Evolutionary conservation across 2,797 vertebrate genomes (phyloP).

Genomic region (Schizothorax lantsangensis): DNA sequence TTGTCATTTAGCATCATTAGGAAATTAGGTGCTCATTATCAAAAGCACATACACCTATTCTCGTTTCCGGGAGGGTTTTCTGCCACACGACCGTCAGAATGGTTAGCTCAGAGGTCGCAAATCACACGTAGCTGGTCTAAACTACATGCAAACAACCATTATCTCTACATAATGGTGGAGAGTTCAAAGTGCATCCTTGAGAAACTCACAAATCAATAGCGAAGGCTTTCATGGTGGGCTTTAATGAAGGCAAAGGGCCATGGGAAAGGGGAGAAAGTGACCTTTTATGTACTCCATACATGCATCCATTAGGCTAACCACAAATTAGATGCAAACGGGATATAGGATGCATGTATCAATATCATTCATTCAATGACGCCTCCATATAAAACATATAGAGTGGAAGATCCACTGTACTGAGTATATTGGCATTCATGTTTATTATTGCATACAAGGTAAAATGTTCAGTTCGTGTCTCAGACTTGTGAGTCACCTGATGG

Average conservation of each 20-base stretch:
- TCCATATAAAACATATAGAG: neutral
- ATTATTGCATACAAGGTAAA: conserved; percentile 1
- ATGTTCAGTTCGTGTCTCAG: conserved; percentile 19
- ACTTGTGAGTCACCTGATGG: conserved; percentile 52
- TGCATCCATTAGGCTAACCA: conserved; percentile 40
- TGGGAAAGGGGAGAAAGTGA: conserved; percentile 80
- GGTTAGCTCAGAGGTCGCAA: conserved; percentile 1
- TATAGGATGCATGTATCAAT: conserved; percentile 13
- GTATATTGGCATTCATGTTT: conserved; percentile 21
- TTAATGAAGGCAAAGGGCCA: conserved; percentile 78
- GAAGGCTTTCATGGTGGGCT: conserved; percentile 75
- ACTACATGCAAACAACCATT: conserved; percentile 58
- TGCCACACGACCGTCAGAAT: conserved; percentile 2
- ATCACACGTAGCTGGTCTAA: conserved; percentile 17
- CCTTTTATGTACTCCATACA: conserved; percentile 69
- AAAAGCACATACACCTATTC: conserved; percentile 51
- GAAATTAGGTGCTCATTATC: conserved; percentile 52
- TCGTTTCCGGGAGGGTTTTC: conserved; percentile 29
- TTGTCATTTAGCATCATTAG: conserved; percentile 57
- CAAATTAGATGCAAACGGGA: conserved; percentile 28
- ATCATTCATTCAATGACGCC: conserved; percentile 32
- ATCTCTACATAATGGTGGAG: conserved; percentile 46
- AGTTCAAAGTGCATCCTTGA: conserved; percentile 67
- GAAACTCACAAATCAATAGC: conserved; percentile 77
- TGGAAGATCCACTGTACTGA: neutral